Evolutionary conservation across 2,888 invertebrate genomes (phyloP).

Genomic region (Drosophila nr. perissopoda): DNA sequence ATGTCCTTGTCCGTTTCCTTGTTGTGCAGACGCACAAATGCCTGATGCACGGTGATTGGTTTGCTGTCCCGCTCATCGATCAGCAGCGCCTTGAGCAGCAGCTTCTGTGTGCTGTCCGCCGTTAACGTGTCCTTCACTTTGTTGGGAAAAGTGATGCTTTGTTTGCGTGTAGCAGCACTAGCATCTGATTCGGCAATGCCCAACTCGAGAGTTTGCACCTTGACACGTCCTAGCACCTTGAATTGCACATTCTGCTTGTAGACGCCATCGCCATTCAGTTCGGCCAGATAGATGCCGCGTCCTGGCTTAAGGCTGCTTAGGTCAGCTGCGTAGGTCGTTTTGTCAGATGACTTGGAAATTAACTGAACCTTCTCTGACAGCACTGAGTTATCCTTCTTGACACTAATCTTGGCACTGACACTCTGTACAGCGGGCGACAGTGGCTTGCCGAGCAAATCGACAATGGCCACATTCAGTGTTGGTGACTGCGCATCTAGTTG

Average conservation of each 20-base stretch:
- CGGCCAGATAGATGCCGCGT: slow-evolving; percentile 94
- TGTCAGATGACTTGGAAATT: slow-evolving; percentile 89
- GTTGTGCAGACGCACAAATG: slow-evolving; percentile 92
- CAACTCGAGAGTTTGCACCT: slow-evolving; percentile 92
- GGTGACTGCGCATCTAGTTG: slow-evolving; percentile 91
- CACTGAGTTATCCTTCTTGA: slow-evolving; percentile 88
- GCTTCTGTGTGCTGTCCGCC: slow-evolving; percentile 95
- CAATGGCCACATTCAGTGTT: slow-evolving; percentile 89
- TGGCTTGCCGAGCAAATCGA: slow-evolving; percentile 91
- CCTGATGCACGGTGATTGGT: slow-evolving; percentile 91
- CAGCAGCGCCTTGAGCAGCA: slow-evolving; percentile 92
- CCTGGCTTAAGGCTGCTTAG: slow-evolving; percentile 91
- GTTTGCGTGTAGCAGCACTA: slow-evolving; percentile 91
- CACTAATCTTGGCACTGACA: slow-evolving; percentile 77
- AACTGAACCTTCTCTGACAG: slow-evolving; percentile 86
- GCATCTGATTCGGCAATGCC: slow-evolving; percentile 96
- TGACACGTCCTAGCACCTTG: slow-evolving; percentile 91
- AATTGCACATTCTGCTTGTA: slow-evolving; percentile 87
- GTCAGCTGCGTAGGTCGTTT: slow-evolving; percentile 91
- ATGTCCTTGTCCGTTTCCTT: slow-evolving; percentile 91
- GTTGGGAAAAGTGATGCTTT: slow-evolving; percentile 90
- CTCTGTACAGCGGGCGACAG: slow-evolving; percentile 84
- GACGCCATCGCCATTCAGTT: slow-evolving; percentile 89
- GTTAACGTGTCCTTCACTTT: slow-evolving; percentile 90
- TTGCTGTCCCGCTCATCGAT: slow-evolving; percentile 89